Evolutionary conservation across 2,888 invertebrate species (phyloP), one percentile per base, ranked within the genome.

Genomic region (Acleris laterana): DNA sequence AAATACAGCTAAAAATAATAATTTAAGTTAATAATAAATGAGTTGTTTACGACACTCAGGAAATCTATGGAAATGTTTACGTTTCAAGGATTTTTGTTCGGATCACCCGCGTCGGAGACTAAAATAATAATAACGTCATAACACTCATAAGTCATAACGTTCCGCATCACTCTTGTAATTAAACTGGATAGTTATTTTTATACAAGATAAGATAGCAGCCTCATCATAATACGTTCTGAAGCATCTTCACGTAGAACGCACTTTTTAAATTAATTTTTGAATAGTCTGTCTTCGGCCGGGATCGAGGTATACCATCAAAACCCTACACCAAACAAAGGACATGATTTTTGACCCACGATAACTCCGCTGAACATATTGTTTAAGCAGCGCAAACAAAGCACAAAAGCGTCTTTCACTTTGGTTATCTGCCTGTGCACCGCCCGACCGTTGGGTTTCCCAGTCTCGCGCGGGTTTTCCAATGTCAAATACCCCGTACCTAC

Each of bases 401-500:
- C 57, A 22, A 50, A 60, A 57, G 44, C 16, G 16, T 28, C 48
- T 44, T 17, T 49, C 20, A 19, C 13, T 46, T 17, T 49, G 44
- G 46, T 25, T 59, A 59, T 59, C 58, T 59, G 44, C 53, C 19
- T n/a, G 44, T 56, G 44, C 52, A 56, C 50, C 56, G 50, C 59
- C 32, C 56, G 28, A n/a, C 55, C 42, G 58, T 58, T 63, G 69
- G 69, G 63, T 69, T 69, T 69, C 63, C 69, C 69, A 60, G 53
- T 16, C 25, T 57, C 63, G 63, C 38, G 19, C 58, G 67, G 63
- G 61, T 62, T 69, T 67, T 63, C 67, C 69, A 68, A 68, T 63
- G 69, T 60, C 67, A 68, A 32, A 49, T 48, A 56, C 57, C 57
- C 61, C 61, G 32, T 68, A 38, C 61, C 38, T 61, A 28, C 6